Base-by-base conservation (phyloP, 1,140 invertebrate genomes). In the Epicauta chinensis region DNA sequence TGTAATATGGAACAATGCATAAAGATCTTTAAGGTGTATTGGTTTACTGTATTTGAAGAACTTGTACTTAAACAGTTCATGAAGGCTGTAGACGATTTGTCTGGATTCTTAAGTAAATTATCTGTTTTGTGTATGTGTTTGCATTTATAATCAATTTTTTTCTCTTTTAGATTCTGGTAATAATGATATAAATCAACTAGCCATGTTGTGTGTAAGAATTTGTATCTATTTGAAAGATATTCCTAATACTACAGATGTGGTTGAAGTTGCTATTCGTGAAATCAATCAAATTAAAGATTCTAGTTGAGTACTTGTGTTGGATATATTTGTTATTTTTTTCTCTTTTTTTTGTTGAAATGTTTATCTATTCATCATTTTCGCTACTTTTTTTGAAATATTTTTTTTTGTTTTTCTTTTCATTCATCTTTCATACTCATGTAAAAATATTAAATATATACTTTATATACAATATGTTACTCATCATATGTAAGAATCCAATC, bases 1-100 rank as follows among this genome's bases (percentile, higher is more conserved):
- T 59, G 61, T 58, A 44, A 51, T 9, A 54, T 64, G 36, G 14
- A 32, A 11, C 56, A 54, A 10, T 64, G 62, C 30, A 39, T 64
- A 5, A 51, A 51, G 40, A 53, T 55, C 29, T 56, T 64, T 43
- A 51, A 48, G 16, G 54, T 53, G 30, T 64, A 64, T 43, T 64
- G 62, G 62, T 44, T 32, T n/a, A 41, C 58, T 16, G 58, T 62
- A 9, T 64, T 62, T 42, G 45, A 50, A 34, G 54, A 57, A 2
- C 43, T 58, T 14, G 10, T 64, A 16, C 30, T 64, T 17, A 64
- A 64, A 44, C 62, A 64, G 14, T 60, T 47, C 32, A 52, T 32
- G 11, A 61, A 52, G 32, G 43, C 52, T 34, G 17, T 63, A 13
- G 42, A 55, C 13, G 14, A 55, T 29, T 36, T 50, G 5, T 47